Conservation (phyloP, 2,888 invertebrate species). For the Drosophila mayaguana region DNA sequence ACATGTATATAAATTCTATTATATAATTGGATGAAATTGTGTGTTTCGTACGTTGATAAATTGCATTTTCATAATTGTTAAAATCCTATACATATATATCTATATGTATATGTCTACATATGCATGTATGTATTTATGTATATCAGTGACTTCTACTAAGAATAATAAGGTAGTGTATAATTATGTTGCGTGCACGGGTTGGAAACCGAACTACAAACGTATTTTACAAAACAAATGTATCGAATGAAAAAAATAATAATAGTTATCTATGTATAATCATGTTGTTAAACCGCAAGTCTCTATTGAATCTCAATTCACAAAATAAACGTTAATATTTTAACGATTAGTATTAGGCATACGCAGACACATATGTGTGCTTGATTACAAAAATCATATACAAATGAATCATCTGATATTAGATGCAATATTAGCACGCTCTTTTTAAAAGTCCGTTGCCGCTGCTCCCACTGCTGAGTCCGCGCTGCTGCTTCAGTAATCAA, state of each 20-base stretch:
- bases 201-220: constrained; percentile 59
- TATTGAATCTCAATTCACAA: constrained; percentile 69
- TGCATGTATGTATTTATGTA: constrained; percentile 18
- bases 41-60: constrained; percentile 23
- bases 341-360: constrained; percentile 45
- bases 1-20: constrained; percentile 33
- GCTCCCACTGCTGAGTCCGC: not conserved
- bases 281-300: constrained; percentile 64
- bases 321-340: constrained; percentile 48
- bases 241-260: constrained; percentile 44
- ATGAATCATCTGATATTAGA: constrained; percentile 22
- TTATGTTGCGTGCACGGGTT: constrained; percentile 38
- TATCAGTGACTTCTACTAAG: constrained; percentile 37
- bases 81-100: constrained; percentile 32
- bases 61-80: constrained; percentile 17
- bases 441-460: constrained; percentile 26
- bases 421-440: constrained; percentile 27
- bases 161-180: constrained; percentile 29
- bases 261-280: constrained; percentile 13
- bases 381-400: constrained; percentile 37
- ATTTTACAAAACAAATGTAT: constrained; percentile 67
- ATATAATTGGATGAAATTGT: constrained; percentile 29
- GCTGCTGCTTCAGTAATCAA: constrained; percentile 58
- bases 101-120: constrained; percentile 11
- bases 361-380: constrained; percentile 32